Evolutionary conservation across 2,888 invertebrate species (phyloP).

Genomic region (Drosophila robusta): DNA sequence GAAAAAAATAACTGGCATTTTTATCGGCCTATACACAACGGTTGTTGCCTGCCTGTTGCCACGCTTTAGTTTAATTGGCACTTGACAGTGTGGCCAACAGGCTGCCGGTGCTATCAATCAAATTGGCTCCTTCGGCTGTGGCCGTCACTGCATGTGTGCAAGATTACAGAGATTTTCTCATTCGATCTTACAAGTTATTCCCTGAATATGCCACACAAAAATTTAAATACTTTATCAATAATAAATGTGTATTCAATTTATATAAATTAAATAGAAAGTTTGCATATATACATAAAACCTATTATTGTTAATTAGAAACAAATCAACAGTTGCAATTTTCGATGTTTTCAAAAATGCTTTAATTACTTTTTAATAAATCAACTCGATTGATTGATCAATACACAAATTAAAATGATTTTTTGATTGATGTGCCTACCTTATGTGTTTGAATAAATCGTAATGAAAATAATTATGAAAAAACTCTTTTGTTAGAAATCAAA

Average conservation of each 20-base stretch:
- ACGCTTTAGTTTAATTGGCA: slow-evolving; percentile 77
- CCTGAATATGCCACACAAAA: slow-evolving; percentile 8
- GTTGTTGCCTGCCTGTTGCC: slow-evolving; percentile 58
- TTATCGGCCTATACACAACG: slow-evolving; percentile 62
- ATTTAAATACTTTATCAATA: background rate
- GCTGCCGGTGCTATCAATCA: slow-evolving; percentile 72
- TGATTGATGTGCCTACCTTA: no score
- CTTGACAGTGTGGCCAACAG: slow-evolving; percentile 70
- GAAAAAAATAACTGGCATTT: slow-evolving; percentile 68
- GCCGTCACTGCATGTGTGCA: slow-evolving; percentile 24
- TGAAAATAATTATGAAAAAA: background rate
- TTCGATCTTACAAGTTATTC: slow-evolving; percentile 10
- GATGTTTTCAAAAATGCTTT: background rate
- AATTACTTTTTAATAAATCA: background rate
- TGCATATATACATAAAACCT: background rate
- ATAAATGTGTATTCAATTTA: background rate
- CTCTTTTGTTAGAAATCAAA: background rate
- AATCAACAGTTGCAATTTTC: no score
- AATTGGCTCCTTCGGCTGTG: slow-evolving; percentile 52
- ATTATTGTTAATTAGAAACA: background rate
- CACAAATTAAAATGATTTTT: no score
- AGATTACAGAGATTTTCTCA: slow-evolving; percentile 38
- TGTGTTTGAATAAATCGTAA: background rate
- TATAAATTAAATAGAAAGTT: background rate
- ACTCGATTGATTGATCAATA: background rate